Evolutionary conservation across 2,888 invertebrate genomes (phyloP).

Genomic region (Microplitis deprimator): DNA sequence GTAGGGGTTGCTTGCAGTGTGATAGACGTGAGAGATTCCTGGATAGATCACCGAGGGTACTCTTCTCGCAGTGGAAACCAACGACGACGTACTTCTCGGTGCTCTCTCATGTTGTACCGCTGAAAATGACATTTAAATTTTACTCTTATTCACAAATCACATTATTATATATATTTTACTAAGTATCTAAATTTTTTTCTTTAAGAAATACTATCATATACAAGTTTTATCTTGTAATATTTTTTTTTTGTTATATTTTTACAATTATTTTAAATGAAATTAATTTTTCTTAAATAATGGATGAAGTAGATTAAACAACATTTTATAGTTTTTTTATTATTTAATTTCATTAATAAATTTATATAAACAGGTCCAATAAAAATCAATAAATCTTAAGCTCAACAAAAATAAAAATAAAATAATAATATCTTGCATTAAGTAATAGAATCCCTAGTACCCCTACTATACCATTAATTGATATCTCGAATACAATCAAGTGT

Average conservation of each 20-base stretch:
- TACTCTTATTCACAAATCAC: constrained; percentile 29
- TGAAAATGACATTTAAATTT: constrained; percentile 70
- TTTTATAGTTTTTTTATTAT: no score
- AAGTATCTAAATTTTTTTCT: background rate
- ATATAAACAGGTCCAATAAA: background rate
- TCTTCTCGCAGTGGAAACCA: constrained; percentile 72
- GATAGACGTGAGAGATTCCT: constrained; percentile 68
- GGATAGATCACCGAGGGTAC: constrained; percentile 66
- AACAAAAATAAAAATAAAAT: background rate
- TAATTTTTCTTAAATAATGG: no score
- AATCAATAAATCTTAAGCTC: background rate
- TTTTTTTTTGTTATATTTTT: no score
- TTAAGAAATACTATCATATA: no score
- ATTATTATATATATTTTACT: background rate
- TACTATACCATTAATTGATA: constrained; percentile 66
- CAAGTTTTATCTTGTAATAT: no score
- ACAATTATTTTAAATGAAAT: no score
- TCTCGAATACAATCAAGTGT: constrained; percentile 68
- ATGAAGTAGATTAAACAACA: no score
- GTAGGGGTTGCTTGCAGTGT: constrained; percentile 63
- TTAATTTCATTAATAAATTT: no score
- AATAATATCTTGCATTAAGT: background rate
- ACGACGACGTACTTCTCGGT: constrained; percentile 75
- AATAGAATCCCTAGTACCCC: background rate
- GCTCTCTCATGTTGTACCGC: constrained; percentile 94